These are phyloP conservation scores for Eupithecia centaureata DNA, from an alignment of 2,888 invertebrate species.

Conservation along the genomic window DNA sequence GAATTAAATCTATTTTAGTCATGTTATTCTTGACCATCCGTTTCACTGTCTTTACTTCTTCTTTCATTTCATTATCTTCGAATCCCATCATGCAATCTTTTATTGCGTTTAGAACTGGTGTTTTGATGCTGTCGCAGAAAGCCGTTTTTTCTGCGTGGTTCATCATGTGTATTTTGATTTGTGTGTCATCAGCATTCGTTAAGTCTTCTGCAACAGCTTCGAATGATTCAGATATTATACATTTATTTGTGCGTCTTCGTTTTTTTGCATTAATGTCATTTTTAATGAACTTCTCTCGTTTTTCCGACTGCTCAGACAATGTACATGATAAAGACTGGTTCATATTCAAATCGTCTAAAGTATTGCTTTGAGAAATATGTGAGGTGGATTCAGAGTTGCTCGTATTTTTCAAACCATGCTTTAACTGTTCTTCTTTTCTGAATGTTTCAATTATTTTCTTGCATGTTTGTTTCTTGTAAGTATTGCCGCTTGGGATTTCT, in stretches of 20 bases:
- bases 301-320: slow-evolving; percentile 67
- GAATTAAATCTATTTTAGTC: slow-evolving; percentile 62
- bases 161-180: slow-evolving; percentile 76
- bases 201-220: slow-evolving; percentile 68
- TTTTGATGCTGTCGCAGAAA: slow-evolving; percentile 65
- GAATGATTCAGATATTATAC: slow-evolving; percentile 66
- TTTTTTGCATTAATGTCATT: slow-evolving; percentile 49
- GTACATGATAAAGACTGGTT: slow-evolving; percentile 69
- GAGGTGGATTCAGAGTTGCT: slow-evolving; percentile 59
- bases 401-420: slow-evolving; percentile 48
- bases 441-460: slow-evolving; percentile 56
- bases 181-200: slow-evolving; percentile 53
- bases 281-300: slow-evolving; percentile 52
- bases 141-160: slow-evolving; percentile 66
- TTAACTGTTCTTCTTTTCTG: slow-evolving; percentile 48
- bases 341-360: slow-evolving; percentile 68
- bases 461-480: slow-evolving; percentile 42
- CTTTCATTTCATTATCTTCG: slow-evolving; percentile 48
- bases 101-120: slow-evolving; percentile 66
- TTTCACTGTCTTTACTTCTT: slow-evolving; percentile 56
- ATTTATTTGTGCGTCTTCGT: slow-evolving; percentile 47
- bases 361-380: slow-evolving; percentile 62
- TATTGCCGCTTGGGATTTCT: slow-evolving; percentile 25
- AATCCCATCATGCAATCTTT: slow-evolving; percentile 64
- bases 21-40: slow-evolving; percentile 55